Percentiles rank a stretch among this genome's conserved stretches.
These are phyloP conservation scores for Pogonophryne albipinna DNA, from an alignment of 2,797 vertebrate species.

Conservation along the genomic window DNA sequence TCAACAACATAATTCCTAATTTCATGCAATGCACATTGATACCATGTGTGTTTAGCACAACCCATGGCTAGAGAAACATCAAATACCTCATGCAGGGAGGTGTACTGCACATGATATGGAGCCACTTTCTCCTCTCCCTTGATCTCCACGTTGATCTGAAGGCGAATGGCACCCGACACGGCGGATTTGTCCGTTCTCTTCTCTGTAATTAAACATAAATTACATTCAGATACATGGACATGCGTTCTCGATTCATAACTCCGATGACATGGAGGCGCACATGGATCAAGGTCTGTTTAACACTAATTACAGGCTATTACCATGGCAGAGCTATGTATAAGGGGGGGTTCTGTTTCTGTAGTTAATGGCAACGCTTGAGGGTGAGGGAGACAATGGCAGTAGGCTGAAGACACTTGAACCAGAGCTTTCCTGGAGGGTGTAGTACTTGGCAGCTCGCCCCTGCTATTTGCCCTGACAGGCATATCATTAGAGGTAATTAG, in stretches of 20 bases:
- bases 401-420: constrained; percentile 62
- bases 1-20: too few species aligned
- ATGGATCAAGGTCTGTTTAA: constrained; percentile 51
- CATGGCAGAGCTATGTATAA: constrained; percentile 55
- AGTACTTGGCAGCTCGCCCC: constrained; percentile 55
- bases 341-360: constrained; percentile 36
- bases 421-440: constrained; percentile 67
- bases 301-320: constrained; percentile 68
- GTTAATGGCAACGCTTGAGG: constrained; percentile 49
- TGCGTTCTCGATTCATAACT: constrained; percentile 54
- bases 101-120: constrained; percentile 97
- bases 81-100: constrained; percentile 95
- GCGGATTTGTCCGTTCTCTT: constrained; percentile 99
- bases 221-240: not conserved
- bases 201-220: constrained; percentile 83
- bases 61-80: not conserved
- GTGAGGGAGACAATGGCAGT: constrained; percentile 58
- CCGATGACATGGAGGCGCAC: constrained; percentile 7
- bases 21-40: not conserved
- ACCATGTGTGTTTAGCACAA: not conserved
- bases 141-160: constrained; percentile 99
- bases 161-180: constrained; percentile 96
- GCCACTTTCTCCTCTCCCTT: constrained; percentile 99
- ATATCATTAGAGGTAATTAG: constrained; percentile 84
- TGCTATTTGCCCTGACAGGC: constrained; percentile 80